Evolutionary conservation across 2,113 vertebrate species (phyloP), one percentile per base, ranked within the genome.

Genomic region (Hippocampus mohnikei): DNA sequence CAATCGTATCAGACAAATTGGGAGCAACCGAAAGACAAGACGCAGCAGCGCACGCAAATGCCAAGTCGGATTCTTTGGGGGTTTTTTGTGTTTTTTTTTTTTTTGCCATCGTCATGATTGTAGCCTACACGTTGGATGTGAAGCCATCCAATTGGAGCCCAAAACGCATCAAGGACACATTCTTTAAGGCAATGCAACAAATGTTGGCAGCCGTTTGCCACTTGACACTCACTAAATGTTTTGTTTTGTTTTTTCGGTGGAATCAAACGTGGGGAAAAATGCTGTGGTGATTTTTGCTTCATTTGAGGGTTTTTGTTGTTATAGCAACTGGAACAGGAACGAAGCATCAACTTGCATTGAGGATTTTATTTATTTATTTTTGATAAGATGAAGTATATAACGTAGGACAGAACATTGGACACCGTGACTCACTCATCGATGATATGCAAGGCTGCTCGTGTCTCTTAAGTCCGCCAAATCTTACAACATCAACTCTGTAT

Each of bases 401-500:
- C 15, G n/a, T 9, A n/a, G 18, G 50, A 52, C 50, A 3, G 13
- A 18, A 52, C 3, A 21, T 52, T 7, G 18, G 13, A 52, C 18
- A 20, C 40, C 60, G 40, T 33, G 29, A 20, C 59, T 41, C 15
- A 4, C 74, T 61, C 50, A 64, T 61, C 58, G 65, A 67, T 64
- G 63, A 75, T 86, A 75, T 70, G 50, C 78, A 60, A 84, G 60
- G 73, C 77, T 56, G 66, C 78, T 79, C 69, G 21, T 67, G 77
- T 84, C 83, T 81, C 77, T 78, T 84, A 89, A 90, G 64, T 88
- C 87, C 66, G 69, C 78, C 75, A 89, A 90, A 91, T 91, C 90
- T 89, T 77, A 88, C 81, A 83, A 88, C 89, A 92, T 91, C 90
- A 84, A 86, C 81, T 85, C 78, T 79, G 82, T 93, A 92, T 92